phyloP scores from a whole-genome alignment of 2,113 vertebrate genomes.

The Pionites leucogaster region DNA sequence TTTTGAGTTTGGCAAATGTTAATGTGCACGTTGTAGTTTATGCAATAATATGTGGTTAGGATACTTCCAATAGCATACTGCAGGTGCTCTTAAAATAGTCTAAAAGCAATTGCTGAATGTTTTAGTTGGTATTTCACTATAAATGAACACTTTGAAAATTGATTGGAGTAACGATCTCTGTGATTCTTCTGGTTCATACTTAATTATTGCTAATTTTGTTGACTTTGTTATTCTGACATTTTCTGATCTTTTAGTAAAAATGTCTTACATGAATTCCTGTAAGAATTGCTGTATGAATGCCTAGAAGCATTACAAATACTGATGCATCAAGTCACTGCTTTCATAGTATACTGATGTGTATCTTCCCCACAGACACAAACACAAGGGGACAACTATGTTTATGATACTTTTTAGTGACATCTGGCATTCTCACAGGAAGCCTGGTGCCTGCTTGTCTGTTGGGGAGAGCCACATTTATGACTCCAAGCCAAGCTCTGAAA shows the following conservation, averaged over 20 bases:
- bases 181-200: not conserved
- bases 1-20: not conserved
- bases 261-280: not conserved
- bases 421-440: slow-evolving; percentile 71
- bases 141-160: not conserved
- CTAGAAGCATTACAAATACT: not conserved
- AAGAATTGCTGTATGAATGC: not conserved
- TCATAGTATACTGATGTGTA: slow-evolving; percentile 14
- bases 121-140: not conserved
- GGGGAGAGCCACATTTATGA: slow-evolving; percentile 11
- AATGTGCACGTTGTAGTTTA: not conserved
- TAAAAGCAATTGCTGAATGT: not conserved
- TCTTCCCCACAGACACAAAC: slow-evolving; percentile 1
- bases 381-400: not conserved
- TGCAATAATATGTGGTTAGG: not conserved
- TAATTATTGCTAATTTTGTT: not conserved
- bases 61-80: not conserved
- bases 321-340: not conserved
- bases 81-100: not conserved
- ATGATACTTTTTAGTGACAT: slow-evolving; percentile 60
- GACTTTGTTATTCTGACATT: not conserved
- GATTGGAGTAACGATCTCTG: not conserved
- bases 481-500: slow-evolving; percentile 52
- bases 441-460: slow-evolving; percentile 67
- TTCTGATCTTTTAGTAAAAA: not conserved